Percentiles rank a stretch among this genome's conserved stretches.
Evolutionary conservation across 2,888 invertebrate genomes (phyloP).

Genomic region (Noctuana brunneofusca): DNA sequence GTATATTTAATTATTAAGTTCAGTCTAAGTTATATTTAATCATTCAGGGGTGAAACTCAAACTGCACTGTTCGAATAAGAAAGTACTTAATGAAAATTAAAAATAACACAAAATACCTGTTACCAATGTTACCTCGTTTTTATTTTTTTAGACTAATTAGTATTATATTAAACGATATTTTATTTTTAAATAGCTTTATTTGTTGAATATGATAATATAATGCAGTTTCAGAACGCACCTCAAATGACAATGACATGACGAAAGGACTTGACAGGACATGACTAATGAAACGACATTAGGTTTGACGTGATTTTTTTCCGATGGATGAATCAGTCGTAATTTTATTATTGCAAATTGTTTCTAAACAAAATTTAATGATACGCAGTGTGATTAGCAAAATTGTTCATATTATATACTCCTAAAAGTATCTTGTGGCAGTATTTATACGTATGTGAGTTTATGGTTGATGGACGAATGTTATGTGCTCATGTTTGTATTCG

Average conservation of each 20-base stretch:
- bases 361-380: slow-evolving; percentile 44
- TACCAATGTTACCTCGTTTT: no score
- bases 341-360: slow-evolving; percentile 46
- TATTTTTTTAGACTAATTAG: no score
- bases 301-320: slow-evolving; percentile 36
- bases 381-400: slow-evolving; percentile 43
- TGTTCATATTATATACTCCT: slow-evolving; percentile 30
- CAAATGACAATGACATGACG: not conserved
- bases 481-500: slow-evolving; percentile 15
- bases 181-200: no score
- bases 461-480: slow-evolving; percentile 11
- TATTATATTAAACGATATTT: no score
- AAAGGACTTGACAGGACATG: not conserved
- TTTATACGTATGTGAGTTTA: slow-evolving; percentile 22
- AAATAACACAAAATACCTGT: no score
- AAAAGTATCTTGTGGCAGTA: slow-evolving; percentile 19
- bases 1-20: no score
- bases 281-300: not conserved
- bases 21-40: no score
- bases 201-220: no score
- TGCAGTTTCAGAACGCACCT: not conserved
- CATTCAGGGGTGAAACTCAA: no score
- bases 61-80: no score
- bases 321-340: slow-evolving; percentile 66
- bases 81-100: no score